Evolutionary conservation across 2,888 invertebrate genomes (phyloP), one percentile per base, ranked within the genome.

Genomic region (Platycnemis pennipes): DNA sequence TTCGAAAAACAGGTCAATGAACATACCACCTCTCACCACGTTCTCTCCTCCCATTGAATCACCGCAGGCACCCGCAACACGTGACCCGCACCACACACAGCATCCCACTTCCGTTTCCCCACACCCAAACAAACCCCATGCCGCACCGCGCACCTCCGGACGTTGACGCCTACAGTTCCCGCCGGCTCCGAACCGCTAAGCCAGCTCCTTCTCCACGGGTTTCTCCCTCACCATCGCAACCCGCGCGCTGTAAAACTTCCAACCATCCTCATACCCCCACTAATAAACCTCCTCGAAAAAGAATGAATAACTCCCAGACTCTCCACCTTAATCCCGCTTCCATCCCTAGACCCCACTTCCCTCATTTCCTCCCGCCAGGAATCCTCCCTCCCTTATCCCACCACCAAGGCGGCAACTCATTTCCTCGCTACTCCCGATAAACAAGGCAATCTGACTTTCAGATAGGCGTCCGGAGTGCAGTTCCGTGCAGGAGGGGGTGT

Each of bases 341-440:
- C 26, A 7, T n/a, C 26, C 63, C 63, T 26, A 22, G 5, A 63
- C 63, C 63, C 63, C 63, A 63, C 63, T n/a, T 26, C 26, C n/a
- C 63, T n/a, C 63, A 63, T 63, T 5, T 63, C 63, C 63, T 63
- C 63, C 63, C 22, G n/a, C 63, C 22, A n/a, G n/a, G 7, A 63
- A 5, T n/a, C 63, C 26, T 63, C 63, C 5, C 63, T 63, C 63
- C 63, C 26, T n/a, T n/a, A 22, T 63, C n/a, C 22, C n/a, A 22
- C 63, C 26, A 63, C 26, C 63, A 19, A 8, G 22, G 22, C 63
- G 63, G 63, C 63, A 63, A 22, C 63, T 63, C 63, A 63, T 63
- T 63, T 63, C 63, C 63, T 63, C 63, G 63, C 63, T 63, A 63
- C 63, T 63, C 63, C 63, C 63, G 63, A 63, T 63, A 63, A 63